These are phyloP conservation scores for Hydrozoanthus tunicans DNA, from an alignment of 64 coral and sea anemone species.

Conservation along the genomic window DNA sequence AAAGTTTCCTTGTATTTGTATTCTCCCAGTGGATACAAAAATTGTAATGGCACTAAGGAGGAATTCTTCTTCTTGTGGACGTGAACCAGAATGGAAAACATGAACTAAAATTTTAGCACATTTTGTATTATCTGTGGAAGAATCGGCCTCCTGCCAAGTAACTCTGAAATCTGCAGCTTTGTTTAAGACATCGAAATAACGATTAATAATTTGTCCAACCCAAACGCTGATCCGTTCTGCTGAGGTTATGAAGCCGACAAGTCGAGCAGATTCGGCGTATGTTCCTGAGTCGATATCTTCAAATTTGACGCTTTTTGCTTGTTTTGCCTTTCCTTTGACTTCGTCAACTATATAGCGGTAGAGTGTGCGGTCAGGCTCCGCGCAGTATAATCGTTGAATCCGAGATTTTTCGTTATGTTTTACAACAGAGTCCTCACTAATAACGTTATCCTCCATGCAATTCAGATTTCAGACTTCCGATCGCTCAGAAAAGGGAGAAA, in stretches of 20 bases:
- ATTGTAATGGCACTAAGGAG: conserved; percentile 1
- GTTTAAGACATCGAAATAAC: conserved; percentile 1
- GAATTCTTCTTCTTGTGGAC: background rate
- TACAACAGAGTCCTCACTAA: background rate
- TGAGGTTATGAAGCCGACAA: conserved; percentile 14
- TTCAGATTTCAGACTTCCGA: background rate
- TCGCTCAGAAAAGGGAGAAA: background rate
- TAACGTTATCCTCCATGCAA: conserved; percentile 9
- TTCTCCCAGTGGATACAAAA: background rate
- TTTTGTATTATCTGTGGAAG: background rate
- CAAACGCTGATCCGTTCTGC: conserved; percentile 15
- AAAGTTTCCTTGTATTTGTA: conserved; percentile 27
- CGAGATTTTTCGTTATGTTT: background rate
- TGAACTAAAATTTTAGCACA: conserved; percentile 16
- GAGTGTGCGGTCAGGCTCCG: background rate
- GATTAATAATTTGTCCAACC: background rate
- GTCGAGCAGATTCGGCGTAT: background rate
- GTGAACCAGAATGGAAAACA: background rate
- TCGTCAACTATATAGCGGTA: background rate
- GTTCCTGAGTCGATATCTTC: background rate
- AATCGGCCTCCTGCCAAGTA: conserved; percentile 4
- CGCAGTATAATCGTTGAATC: background rate
- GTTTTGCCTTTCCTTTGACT: background rate
- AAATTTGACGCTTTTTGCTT: background rate
- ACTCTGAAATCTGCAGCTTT: background rate